Percentiles rank a stretch among this genome's conserved stretches.
Evolutionary conservation across 1,140 invertebrate species (phyloP).

Genomic region (Cotesia chilonis): DNA sequence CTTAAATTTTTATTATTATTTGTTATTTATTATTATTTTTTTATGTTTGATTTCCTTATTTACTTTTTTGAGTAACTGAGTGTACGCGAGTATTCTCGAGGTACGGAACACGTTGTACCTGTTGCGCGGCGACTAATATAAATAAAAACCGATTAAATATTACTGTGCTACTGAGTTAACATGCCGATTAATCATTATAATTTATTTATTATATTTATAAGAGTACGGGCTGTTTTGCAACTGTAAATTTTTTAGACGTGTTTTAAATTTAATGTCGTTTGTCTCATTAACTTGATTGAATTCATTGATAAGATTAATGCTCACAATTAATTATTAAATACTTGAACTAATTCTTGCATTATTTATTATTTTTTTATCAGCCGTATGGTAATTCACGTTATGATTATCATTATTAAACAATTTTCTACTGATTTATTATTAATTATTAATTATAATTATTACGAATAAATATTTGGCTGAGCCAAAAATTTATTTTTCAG

Average conservation of each 20-base stretch:
- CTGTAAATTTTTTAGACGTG: neutral
- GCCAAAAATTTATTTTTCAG: no score
- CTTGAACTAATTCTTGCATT: no score
- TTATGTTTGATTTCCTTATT: constrained; percentile 14
- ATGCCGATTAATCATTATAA: constrained; percentile 31
- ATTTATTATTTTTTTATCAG: no score
- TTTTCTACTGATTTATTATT: no score
- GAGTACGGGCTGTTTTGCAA: neutral
- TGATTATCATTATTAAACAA: no score
- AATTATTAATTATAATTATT: no score
- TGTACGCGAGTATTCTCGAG: no score
- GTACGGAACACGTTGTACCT: constrained; percentile 11
- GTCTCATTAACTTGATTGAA: neutral
- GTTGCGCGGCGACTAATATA: neutral
- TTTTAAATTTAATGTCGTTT: constrained; percentile 10
- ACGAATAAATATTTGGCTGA: no score
- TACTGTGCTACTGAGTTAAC: constrained; percentile 33
- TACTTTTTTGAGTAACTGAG: constrained; percentile 6
- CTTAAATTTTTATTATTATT: neutral
- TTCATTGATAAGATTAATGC: constrained; percentile 4
- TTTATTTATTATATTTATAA: constrained; percentile 8
- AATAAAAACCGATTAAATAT: constrained; percentile 30
- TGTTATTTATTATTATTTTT: neutral
- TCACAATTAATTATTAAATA: no score
- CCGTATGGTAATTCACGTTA: no score